Conservation (phyloP, 2,113 vertebrate species). For the Brachirus orientalis region DNA sequence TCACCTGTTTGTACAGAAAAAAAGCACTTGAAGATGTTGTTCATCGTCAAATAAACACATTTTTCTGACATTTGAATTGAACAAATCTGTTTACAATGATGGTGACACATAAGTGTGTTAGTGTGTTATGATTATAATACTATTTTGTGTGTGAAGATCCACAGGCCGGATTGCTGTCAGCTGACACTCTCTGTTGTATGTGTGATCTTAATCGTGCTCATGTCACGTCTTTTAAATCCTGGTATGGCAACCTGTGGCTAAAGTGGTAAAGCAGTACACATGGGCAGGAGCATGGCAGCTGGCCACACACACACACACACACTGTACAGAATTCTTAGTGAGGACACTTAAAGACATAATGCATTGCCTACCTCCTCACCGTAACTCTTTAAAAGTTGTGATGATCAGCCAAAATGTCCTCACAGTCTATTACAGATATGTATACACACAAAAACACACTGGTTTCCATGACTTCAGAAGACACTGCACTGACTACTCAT, state of each 20-base stretch:
- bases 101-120: background rate
- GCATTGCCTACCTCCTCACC: too few relatives aligned
- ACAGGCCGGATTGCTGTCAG: background rate
- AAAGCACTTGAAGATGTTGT: background rate
- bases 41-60: too few relatives aligned
- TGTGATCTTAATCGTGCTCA: slow-evolving; percentile 26
- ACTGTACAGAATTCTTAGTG: too few relatives aligned
- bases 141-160: background rate
- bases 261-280: slow-evolving; percentile 31
- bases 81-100: background rate
- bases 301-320: slow-evolving; percentile 15
- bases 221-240: slow-evolving; percentile 45
- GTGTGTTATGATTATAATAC: background rate
- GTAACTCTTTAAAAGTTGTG: too few relatives aligned
- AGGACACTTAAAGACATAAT: too few relatives aligned
- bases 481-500: too few relatives aligned
- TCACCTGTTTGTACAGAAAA: slow-evolving; percentile 84
- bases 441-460: slow-evolving; percentile 14
- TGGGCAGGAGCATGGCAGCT: slow-evolving; percentile 26
- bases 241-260: slow-evolving; percentile 35
- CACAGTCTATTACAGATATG: too few relatives aligned
- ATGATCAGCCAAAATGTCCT: too few relatives aligned
- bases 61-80: too few relatives aligned
- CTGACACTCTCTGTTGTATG: slow-evolving; percentile 18
- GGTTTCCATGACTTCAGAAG: too few relatives aligned